phyloP scores from a whole-genome alignment of 1,140 invertebrate species.

The Macrotrachela quadricornifera region DNA sequence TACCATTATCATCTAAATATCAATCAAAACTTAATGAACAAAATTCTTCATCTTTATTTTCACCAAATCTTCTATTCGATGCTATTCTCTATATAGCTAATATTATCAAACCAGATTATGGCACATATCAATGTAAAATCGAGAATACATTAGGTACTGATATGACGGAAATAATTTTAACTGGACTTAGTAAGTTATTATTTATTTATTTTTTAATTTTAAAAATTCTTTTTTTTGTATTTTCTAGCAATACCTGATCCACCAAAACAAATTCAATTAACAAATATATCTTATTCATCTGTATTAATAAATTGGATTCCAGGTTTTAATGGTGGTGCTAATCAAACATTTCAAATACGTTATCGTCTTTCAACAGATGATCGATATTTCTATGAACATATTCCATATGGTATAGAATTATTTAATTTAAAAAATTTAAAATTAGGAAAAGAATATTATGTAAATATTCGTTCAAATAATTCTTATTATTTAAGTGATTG shows the following conservation, averaged over 20 bases:
- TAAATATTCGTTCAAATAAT: too few relatives aligned
- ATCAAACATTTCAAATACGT: slow-evolving; percentile 55
- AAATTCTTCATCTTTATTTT: slow-evolving; percentile 13
- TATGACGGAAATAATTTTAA: too few relatives aligned
- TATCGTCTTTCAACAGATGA: slow-evolving; percentile 26
- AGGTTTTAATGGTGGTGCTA: slow-evolving; percentile 76
- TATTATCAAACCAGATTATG: slow-evolving; percentile 62
- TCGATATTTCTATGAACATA: too few relatives aligned
- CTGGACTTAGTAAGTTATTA: too few relatives aligned
- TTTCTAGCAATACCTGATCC: slow-evolving; percentile 55
- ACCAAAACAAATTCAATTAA: slow-evolving; percentile 50
- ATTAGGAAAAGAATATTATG: too few relatives aligned
- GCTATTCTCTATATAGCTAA: slow-evolving; percentile 22
- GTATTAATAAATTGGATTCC: slow-evolving; percentile 66
- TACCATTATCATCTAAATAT: too few relatives aligned
- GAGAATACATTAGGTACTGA: slow-evolving; percentile 36
- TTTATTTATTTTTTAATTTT: not conserved
- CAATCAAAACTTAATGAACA: too few relatives aligned
- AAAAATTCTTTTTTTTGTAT: slow-evolving; percentile 17
- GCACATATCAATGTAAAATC: slow-evolving; percentile 63
- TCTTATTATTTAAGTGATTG: too few relatives aligned
- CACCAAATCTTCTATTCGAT: slow-evolving; percentile 11
- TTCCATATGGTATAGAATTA: too few relatives aligned
- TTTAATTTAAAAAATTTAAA: too few relatives aligned
- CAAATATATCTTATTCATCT: slow-evolving; percentile 53